Evolutionary conservation across 2,888 invertebrate species (phyloP).

Genomic region (Hermaeophaga mercurialis): DNA sequence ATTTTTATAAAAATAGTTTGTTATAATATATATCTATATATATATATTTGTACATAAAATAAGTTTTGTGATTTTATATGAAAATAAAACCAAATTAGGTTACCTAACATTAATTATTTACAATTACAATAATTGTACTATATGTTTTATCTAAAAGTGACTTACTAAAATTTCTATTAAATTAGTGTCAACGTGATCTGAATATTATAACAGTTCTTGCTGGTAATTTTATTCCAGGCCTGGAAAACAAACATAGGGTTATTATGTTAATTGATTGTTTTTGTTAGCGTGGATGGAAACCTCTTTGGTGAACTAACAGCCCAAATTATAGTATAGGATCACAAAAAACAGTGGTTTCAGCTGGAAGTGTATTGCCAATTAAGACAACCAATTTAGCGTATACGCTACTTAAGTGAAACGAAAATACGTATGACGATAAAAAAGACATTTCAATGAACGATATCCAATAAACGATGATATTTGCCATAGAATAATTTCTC

Average conservation of each 20-base stretch:
- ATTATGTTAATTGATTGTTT: background rate
- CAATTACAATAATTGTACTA: background rate
- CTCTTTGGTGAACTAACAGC: background rate
- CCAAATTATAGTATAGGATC: no score
- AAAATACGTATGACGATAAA: no score
- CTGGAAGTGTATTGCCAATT: background rate
- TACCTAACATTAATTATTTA: no score
- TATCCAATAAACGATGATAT: no score
- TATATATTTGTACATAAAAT: no score
- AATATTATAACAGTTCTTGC: background rate
- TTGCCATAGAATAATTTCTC: no score
- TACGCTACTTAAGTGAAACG: background rate
- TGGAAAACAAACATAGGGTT: background rate
- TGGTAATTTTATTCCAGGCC: background rate
- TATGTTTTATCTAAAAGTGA: background rate
- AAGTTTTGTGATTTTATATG: no score
- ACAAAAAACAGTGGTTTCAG: background rate
- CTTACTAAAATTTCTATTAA: background rate
- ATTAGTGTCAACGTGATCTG: background rate
- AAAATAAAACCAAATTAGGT: no score
- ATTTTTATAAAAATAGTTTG: no score
- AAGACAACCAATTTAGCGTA: background rate
- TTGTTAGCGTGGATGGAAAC: background rate
- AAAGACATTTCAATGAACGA: no score
- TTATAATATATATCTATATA: no score